Evolutionary conservation across 2,888 invertebrate species (phyloP).

Genomic region (Rhamnusium bicolor): DNA sequence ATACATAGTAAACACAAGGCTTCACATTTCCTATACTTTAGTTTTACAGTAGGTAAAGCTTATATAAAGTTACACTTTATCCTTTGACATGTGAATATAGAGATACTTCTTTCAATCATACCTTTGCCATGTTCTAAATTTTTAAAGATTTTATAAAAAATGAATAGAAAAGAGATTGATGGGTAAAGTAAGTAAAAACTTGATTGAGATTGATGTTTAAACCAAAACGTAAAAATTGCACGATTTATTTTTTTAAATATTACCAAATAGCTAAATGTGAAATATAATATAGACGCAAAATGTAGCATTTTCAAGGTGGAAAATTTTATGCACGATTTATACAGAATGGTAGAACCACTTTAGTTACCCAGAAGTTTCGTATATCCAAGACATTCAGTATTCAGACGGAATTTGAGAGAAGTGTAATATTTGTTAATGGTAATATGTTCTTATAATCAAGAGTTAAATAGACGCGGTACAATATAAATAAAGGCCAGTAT

Average conservation of each 20-base stretch:
- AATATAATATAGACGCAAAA: neutral
- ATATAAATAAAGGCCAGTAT: too few relatives aligned
- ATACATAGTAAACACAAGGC: slow-evolving; percentile 15
- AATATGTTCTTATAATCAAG: too few relatives aligned
- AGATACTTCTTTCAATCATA: slow-evolving; percentile 6
- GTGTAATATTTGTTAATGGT: too few relatives aligned
- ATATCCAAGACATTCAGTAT: too few relatives aligned
- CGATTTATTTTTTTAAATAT: slow-evolving; percentile 8
- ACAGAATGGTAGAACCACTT: too few relatives aligned
- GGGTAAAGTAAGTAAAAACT: slow-evolving; percentile 1
- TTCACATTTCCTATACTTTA: slow-evolving; percentile 24
- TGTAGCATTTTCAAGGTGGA: too few relatives aligned
- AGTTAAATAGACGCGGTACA: too few relatives aligned
- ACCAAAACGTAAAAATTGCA: neutral
- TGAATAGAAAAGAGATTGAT: neutral
- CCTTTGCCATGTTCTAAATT: slow-evolving; percentile 1
- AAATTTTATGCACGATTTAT: too few relatives aligned
- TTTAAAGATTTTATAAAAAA: slow-evolving; percentile 3
- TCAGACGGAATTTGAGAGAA: too few relatives aligned
- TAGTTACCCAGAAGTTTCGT: too few relatives aligned
- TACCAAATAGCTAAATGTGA: neutral
- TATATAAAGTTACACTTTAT: slow-evolving; percentile 22
- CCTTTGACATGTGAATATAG: slow-evolving; percentile 25
- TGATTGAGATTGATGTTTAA: slow-evolving; percentile 16
- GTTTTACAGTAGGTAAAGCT: slow-evolving; percentile 18